Conservation (phyloP, 1,140 invertebrate species). For the Neodiprion fabricii region DNA sequence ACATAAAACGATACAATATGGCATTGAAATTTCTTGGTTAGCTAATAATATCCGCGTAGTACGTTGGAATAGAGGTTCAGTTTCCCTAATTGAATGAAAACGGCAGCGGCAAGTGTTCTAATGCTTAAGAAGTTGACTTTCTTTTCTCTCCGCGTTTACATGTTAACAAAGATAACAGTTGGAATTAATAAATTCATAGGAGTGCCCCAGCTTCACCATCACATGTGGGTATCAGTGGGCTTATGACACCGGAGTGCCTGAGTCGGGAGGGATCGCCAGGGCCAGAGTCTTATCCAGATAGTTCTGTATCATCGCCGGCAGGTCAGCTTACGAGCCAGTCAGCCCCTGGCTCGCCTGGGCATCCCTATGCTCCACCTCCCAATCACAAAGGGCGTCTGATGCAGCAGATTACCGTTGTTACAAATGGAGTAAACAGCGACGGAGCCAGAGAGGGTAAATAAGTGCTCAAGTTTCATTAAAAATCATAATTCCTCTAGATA, state of each 20-base stretch:
- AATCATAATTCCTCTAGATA: no score
- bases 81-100: no score
- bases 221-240: constrained; percentile 82
- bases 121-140: no score
- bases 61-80: no score
- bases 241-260: constrained; percentile 88
- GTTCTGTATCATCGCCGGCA: constrained; percentile 62
- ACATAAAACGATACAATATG: no score
- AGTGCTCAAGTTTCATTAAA: not conserved
- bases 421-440: constrained; percentile 68
- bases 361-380: constrained; percentile 60
- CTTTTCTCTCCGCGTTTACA: no score
- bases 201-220: constrained; percentile 93
- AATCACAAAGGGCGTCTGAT: constrained; percentile 63
- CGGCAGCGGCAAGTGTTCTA: no score
- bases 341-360: constrained; percentile 73
- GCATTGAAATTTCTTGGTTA: no score
- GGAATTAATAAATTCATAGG: constrained; percentile 59
- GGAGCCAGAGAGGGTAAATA: constrained; percentile 63
- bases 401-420: constrained; percentile 70
- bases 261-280: constrained; percentile 85
- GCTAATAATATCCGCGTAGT: no score
- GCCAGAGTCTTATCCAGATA: constrained; percentile 68
- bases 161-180: not conserved
- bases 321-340: constrained; percentile 69